Percentiles rank a stretch among this genome's conserved stretches.
phyloP scores from a whole-genome alignment of 2,797 vertebrate genomes.

The Momotus momota region DNA sequence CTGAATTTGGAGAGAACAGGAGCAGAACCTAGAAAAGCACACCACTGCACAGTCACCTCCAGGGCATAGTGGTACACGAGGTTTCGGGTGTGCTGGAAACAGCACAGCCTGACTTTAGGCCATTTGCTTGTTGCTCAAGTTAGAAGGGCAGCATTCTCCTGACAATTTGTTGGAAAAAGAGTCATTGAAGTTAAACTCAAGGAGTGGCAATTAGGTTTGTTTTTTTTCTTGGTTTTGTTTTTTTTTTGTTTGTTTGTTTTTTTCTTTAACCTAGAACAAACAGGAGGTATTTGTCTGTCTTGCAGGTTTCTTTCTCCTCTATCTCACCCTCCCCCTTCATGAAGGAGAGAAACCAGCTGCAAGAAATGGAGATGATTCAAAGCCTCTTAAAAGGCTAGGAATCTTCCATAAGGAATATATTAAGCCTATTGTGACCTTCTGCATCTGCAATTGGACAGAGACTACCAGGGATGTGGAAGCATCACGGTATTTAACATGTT shows the following conservation, averaged over 20 bases:
- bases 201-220: neutral
- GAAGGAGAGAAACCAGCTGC: conserved; percentile 17
- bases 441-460: neutral
- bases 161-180: neutral
- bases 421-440: neutral
- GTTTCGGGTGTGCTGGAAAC: neutral
- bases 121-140: neutral
- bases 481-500: neutral
- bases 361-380: neutral
- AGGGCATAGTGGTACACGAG: neutral
- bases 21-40: neutral
- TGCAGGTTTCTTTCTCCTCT: neutral
- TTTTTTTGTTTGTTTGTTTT: neutral
- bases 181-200: rapidly evolving
- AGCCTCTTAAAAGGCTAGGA: neutral
- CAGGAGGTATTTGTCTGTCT: neutral
- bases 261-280: neutral
- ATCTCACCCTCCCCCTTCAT: neutral
- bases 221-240: neutral
- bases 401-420: neutral
- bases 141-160: neutral
- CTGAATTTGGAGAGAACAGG: neutral
- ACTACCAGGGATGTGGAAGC: neutral
- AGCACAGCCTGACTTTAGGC: neutral
- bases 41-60: neutral